Evolutionary conservation across 2,113 vertebrate genomes (phyloP).

Genomic region (Tricholaema leucomelas): DNA sequence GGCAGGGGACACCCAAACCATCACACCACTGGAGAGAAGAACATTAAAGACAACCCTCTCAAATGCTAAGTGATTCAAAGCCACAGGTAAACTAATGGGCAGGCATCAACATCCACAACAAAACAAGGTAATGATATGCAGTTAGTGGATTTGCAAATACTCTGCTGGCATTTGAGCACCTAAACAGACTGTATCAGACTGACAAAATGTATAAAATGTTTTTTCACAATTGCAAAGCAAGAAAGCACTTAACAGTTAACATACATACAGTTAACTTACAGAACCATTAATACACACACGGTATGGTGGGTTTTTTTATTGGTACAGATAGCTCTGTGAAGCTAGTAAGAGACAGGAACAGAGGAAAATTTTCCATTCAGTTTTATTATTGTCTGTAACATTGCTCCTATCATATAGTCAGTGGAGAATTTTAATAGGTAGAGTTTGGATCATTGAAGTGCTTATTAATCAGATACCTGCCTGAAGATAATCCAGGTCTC

Average conservation of each 20-base stretch:
- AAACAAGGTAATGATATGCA: slow-evolving; percentile 34
- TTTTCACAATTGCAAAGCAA: not conserved
- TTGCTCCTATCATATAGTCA: not conserved
- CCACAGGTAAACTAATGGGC: not conserved
- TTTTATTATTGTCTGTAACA: not conserved
- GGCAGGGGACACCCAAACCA: no score
- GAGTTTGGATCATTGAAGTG: not conserved
- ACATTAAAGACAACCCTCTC: slow-evolving; percentile 10
- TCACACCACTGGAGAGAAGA: not conserved
- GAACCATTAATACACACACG: no score
- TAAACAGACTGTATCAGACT: not conserved
- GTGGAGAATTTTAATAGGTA: not conserved
- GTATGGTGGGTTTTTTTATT: not conserved
- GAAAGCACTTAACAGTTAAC: not conserved
- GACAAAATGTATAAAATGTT: not conserved
- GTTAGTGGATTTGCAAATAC: slow-evolving; percentile 29
- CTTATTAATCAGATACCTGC: not conserved
- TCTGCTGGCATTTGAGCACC: slow-evolving; percentile 22
- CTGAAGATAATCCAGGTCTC: not conserved
- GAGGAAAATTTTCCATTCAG: not conserved
- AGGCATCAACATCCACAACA: not conserved
- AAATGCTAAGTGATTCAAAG: not conserved
- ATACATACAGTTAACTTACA: no score
- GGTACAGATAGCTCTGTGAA: not conserved
- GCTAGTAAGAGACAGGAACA: not conserved